A percentile compares a stretch with the other conserved stretches of the same genome.
phyloP scores from a whole-genome alignment of 2,113 vertebrate genomes.

The Canis aureus region DNA sequence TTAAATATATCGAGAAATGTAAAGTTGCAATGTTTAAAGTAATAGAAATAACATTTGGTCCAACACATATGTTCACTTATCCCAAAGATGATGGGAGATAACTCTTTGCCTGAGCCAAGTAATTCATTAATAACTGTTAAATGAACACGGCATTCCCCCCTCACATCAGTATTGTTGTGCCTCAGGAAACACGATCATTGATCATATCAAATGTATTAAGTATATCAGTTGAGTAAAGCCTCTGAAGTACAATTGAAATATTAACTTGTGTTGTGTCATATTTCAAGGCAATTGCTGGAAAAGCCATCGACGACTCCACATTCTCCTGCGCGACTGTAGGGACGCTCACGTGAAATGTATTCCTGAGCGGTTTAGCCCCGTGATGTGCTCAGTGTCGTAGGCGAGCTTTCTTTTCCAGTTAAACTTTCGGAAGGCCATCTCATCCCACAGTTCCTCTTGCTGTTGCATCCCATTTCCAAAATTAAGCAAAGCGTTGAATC shows the following conservation, averaged over 20 bases:
- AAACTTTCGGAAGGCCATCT: not conserved
- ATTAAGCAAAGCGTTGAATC: not conserved
- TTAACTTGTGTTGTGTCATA: not conserved
- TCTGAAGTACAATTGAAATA: not conserved
- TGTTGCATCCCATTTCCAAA: not conserved
- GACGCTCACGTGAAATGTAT: not conserved
- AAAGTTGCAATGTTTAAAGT: not conserved
- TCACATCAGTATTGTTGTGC: not conserved
- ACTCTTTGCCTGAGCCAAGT: not conserved
- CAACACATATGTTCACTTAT: not conserved
- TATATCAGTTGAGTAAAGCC: not conserved
- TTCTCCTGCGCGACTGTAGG: too few species aligned
- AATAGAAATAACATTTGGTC: not conserved
- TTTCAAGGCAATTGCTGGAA: not conserved
- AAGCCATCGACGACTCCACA: accelerated
- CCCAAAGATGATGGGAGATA: not conserved
- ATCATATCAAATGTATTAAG: not conserved
- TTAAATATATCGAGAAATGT: not conserved
- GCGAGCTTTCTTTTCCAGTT: not conserved
- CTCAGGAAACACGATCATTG: not conserved
- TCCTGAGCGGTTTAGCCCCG: not conserved
- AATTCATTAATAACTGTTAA: not conserved
- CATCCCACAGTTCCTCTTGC: not conserved
- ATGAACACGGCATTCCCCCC: not conserved
- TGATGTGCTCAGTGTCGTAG: accelerated